These are phyloP conservation scores for Pan paniscus DNA, from an alignment of 2,113 vertebrate genomes.

Conservation along the genomic window DNA sequence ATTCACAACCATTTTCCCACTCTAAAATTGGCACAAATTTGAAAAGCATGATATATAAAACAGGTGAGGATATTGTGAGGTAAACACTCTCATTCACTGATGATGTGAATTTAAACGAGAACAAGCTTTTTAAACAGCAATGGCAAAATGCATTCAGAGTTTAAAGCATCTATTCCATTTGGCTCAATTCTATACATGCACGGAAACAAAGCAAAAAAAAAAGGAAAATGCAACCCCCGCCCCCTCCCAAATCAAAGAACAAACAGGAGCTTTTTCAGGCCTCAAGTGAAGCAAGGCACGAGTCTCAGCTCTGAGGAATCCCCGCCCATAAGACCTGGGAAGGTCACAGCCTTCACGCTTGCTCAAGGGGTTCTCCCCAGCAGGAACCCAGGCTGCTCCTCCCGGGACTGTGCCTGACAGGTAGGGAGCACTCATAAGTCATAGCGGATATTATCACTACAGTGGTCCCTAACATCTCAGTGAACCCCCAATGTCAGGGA, in stretches of 20 bases:
- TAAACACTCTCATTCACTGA: neutral
- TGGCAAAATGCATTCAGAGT: neutral
- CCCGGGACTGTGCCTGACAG: accelerated
- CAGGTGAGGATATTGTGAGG: neutral
- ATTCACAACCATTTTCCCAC: neutral
- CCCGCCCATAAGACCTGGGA: accelerated
- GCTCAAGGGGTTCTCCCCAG: accelerated
- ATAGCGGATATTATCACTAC: accelerated
- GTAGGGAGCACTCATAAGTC: accelerated
- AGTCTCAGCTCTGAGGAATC: neutral
- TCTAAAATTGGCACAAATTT: neutral
- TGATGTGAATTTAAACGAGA: neutral
- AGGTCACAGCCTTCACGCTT: accelerated
- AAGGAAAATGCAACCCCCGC: neutral
- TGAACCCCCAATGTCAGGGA: accelerated
- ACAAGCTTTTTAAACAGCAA: neutral
- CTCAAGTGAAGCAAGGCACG: neutral
- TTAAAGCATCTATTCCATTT: neutral
- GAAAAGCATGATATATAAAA: neutral
- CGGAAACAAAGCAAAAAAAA: neutral
- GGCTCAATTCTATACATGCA: neutral
- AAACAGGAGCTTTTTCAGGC: neutral
- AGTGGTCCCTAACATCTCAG: neutral
- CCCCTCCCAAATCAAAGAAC: neutral
- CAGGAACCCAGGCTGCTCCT: accelerated